Evolutionary conservation across 2,113 vertebrate genomes (phyloP).

Genomic region (Cololabis saira): DNA sequence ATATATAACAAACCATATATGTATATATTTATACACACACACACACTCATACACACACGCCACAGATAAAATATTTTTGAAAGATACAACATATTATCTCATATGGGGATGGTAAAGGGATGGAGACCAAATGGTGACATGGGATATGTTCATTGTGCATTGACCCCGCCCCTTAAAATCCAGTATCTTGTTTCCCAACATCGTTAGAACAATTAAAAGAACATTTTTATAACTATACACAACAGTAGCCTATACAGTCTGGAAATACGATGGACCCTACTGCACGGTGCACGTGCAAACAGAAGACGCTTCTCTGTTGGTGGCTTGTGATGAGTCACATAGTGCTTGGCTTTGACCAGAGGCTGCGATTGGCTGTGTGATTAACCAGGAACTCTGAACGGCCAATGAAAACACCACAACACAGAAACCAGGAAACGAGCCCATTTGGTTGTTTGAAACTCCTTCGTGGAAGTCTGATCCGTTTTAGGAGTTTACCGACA

Average conservation of each 20-base stretch:
- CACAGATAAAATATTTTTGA: slow-evolving; percentile 84
- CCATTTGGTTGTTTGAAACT: slow-evolving; percentile 38
- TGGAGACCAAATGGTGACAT: slow-evolving; percentile 72
- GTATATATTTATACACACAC: slow-evolving; percentile 50
- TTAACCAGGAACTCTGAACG: slow-evolving; percentile 47
- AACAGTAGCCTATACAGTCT: slow-evolving; percentile 69
- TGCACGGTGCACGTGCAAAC: slow-evolving; percentile 55
- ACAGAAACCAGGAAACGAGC: slow-evolving; percentile 49
- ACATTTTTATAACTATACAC: slow-evolving; percentile 60
- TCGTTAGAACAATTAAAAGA: slow-evolving; percentile 55
- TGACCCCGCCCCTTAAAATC: slow-evolving; percentile 66
- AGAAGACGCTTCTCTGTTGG: slow-evolving; percentile 50
- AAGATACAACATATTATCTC: slow-evolving; percentile 83
- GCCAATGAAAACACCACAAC: slow-evolving; percentile 56
- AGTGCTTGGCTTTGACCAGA: slow-evolving; percentile 69
- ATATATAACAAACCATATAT: slow-evolving; percentile 84
- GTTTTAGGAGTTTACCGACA: slow-evolving; percentile 31
- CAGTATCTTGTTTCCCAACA: slow-evolving; percentile 57
- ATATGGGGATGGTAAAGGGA: slow-evolving; percentile 80
- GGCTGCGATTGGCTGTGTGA: slow-evolving; percentile 65
- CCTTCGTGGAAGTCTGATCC: slow-evolving; percentile 46
- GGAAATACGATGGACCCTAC: slow-evolving; percentile 55
- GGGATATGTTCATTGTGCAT: slow-evolving; percentile 83
- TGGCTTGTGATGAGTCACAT: slow-evolving; percentile 61
- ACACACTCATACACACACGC: slow-evolving; percentile 32